A percentile compares a stretch with the other conserved stretches of the same genome.
Evolutionary conservation across 2,888 invertebrate species (phyloP).

Genomic region (Amphipyra tragopoginis): DNA sequence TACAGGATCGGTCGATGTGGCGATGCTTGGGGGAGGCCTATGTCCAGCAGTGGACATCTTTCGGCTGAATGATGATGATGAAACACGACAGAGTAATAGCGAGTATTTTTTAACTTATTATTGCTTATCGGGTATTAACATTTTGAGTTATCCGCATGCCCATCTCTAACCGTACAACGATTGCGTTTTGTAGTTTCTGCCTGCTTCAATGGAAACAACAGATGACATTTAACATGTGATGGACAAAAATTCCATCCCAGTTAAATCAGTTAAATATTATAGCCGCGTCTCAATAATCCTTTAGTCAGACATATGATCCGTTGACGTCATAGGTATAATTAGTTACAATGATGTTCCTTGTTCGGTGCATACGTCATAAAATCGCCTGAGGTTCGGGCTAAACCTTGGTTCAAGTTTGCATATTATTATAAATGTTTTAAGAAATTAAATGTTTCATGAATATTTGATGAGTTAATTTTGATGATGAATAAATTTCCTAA

Average conservation of each 20-base stretch:
- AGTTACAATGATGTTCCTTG: constrained; percentile 66
- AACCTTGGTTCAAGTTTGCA: constrained; percentile 21
- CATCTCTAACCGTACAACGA: no score
- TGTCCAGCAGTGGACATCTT: no score
- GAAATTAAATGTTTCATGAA: constrained; percentile 1
- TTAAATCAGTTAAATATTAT: constrained; percentile 49
- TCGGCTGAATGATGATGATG: no score
- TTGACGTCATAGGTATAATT: constrained; percentile 71
- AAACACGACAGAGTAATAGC: no score
- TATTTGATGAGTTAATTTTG: constrained; percentile 8
- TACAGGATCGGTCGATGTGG: no score
- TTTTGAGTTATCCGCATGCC: no score
- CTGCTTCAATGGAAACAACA: neutral
- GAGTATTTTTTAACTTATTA: no score
- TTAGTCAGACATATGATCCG: constrained; percentile 60
- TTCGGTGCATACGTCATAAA: constrained; percentile 56
- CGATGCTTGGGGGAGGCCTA: no score
- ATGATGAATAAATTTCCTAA: neutral
- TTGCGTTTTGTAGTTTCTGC: neutral
- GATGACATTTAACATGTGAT: neutral
- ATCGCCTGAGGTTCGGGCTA: constrained; percentile 17
- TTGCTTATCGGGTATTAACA: no score
- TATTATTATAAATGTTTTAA: neutral
- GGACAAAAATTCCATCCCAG: constrained; percentile 31
- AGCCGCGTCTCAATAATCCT: constrained; percentile 51